A percentile compares a stretch with the other conserved stretches of the same genome.
phyloP scores from a whole-genome alignment of 2,797 vertebrate species.

The Enteromius mattozi region DNA sequence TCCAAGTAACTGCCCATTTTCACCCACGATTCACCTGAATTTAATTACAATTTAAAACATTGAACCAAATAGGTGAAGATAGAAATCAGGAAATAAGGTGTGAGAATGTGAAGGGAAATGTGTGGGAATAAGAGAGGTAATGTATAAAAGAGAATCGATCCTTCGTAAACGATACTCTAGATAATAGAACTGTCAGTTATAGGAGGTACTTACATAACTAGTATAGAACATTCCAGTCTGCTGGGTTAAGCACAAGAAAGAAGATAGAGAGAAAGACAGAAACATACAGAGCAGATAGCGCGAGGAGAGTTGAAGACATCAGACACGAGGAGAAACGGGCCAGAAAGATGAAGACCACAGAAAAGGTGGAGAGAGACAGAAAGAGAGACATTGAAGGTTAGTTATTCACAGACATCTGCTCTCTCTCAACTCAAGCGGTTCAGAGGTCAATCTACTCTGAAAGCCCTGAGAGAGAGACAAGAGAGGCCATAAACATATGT shows the following conservation, averaged over 20 bases:
- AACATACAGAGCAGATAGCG: conserved; percentile 41
- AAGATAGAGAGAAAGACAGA: conserved; percentile 61
- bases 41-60: neutral
- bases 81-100: conserved; percentile 2
- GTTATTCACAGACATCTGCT: conserved; percentile 43
- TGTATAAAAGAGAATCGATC: conserved; percentile 12
- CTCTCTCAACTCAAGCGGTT: conserved; percentile 24
- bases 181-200: conserved; percentile 42
- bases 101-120: neutral
- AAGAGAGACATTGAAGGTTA: conserved; percentile 51
- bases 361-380: conserved; percentile 55
- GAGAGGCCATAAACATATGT: conserved; percentile 57
- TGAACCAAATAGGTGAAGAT: neutral
- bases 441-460: conserved; percentile 17
- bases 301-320: conserved; percentile 55
- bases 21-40: neutral
- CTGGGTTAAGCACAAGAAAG: conserved; percentile 74
- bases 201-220: conserved; percentile 89
- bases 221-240: conserved; percentile 93
- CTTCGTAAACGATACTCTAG: conserved; percentile 7
- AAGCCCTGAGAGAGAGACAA: conserved; percentile 44
- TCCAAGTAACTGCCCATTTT: neutral
- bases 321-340: conserved; percentile 59
- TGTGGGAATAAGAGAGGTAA: neutral
- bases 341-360: conserved; percentile 60